phyloP scores from a whole-genome alignment of 2,888 invertebrate genomes.

The Papilio elwesi region DNA sequence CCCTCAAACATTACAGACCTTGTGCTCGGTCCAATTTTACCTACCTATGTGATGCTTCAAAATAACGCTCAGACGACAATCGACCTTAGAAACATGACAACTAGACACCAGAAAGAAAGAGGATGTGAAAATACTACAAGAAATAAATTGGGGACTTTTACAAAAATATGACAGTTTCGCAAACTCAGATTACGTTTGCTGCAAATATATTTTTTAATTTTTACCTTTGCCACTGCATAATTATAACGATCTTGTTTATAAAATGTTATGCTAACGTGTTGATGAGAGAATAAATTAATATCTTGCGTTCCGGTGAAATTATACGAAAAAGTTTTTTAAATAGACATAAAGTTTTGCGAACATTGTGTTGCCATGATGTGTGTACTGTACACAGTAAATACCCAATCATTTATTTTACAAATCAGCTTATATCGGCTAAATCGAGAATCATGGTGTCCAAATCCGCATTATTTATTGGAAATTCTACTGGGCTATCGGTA shows the following conservation, averaged over 20 bases:
- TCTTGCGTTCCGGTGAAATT: background rate
- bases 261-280: background rate
- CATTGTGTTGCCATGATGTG: no score
- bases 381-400: no score
- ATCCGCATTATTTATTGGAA: no score
- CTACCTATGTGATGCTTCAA: slow-evolving; percentile 33
- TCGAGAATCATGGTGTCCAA: no score
- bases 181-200: slow-evolving; percentile 23
- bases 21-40: slow-evolving; percentile 48
- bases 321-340: no score
- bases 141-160: slow-evolving; percentile 13
- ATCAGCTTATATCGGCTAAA: no score
- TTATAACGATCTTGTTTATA: background rate
- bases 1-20: slow-evolving; percentile 67
- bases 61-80: slow-evolving; percentile 28
- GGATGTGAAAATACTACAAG: slow-evolving; percentile 12
- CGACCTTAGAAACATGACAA: slow-evolving; percentile 16
- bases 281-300: background rate
- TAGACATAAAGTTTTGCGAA: no score
- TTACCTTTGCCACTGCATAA: background rate
- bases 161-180: slow-evolving; percentile 18
- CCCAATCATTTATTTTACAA: no score
- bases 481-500: no score
- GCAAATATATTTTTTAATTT: background rate
- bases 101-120: slow-evolving; percentile 2